phyloP scores from a whole-genome alignment of 1,140 invertebrate species.

The Cyrtorhinus lividipennis region DNA sequence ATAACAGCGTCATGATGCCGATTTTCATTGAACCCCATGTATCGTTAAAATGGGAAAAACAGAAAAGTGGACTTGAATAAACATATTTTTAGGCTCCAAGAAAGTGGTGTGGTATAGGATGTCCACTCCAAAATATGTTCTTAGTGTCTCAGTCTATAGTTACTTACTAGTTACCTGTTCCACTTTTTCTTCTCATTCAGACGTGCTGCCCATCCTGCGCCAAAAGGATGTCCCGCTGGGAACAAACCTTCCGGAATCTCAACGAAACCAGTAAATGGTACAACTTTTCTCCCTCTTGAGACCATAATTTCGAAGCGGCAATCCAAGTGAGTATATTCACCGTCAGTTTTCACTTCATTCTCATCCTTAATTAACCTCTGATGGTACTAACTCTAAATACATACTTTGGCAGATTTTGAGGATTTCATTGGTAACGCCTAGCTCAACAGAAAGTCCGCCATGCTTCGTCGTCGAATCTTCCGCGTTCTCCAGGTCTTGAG shows the following conservation, averaged over 20 bases:
- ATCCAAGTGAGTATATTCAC: constrained; percentile 13
- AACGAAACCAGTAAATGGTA: constrained; percentile 19
- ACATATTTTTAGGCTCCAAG: too few relatives aligned
- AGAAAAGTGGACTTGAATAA: too few relatives aligned
- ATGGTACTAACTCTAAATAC: neutral
- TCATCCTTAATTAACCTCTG: neutral
- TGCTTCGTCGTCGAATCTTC: neutral
- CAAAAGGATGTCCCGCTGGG: constrained; percentile 12
- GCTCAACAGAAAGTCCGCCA: neutral
- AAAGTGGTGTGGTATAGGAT: too few relatives aligned
- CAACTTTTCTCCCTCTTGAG: constrained; percentile 16
- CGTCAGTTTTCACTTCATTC: too few relatives aligned
- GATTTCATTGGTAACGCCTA: neutral
- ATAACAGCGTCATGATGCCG: too few relatives aligned
- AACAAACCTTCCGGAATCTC: constrained; percentile 14
- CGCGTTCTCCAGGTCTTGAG: neutral
- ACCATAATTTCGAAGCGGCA: constrained; percentile 14
- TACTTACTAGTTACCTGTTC: too few relatives aligned
- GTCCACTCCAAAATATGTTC: too few relatives aligned
- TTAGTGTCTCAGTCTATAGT: too few relatives aligned
- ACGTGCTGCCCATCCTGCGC: constrained; percentile 11
- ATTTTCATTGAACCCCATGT: too few relatives aligned
- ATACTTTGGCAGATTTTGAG: neutral
- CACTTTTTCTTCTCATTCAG: too few relatives aligned
- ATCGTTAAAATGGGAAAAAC: too few relatives aligned